Evolutionary conservation across 2,888 invertebrate species (phyloP).

Genomic region (Stenoptilia bipunctidactyla): DNA sequence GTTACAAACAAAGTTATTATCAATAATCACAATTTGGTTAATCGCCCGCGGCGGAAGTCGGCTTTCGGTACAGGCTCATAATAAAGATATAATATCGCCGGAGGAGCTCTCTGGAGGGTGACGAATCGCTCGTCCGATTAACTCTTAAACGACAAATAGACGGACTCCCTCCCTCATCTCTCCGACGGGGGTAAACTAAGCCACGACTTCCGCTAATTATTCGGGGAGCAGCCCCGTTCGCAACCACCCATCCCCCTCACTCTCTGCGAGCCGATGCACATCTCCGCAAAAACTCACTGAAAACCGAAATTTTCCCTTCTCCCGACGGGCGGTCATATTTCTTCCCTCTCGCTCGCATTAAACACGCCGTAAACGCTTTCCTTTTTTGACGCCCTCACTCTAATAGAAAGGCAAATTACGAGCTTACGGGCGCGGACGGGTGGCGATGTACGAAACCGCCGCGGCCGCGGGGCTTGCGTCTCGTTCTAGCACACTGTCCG

Average conservation of each 20-base stretch:
- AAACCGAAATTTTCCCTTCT: slow-evolving; percentile 69
- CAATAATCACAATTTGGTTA: slow-evolving; percentile 63
- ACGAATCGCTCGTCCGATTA: slow-evolving; percentile 69
- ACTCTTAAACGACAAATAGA: slow-evolving; percentile 72
- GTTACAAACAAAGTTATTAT: slow-evolving; percentile 57
- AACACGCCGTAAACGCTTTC: slow-evolving; percentile 71
- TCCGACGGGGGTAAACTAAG: slow-evolving; percentile 60
- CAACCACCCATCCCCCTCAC: slow-evolving; percentile 53
- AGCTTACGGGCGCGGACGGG: slow-evolving; percentile 71
- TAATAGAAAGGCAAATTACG: slow-evolving; percentile 73
- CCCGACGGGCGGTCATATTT: slow-evolving; percentile 66
- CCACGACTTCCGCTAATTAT: slow-evolving; percentile 70
- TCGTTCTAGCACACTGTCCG: slow-evolving; percentile 38
- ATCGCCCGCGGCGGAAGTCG: slow-evolving; percentile 41
- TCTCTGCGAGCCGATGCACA: slow-evolving; percentile 59
- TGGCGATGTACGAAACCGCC: slow-evolving; percentile 69
- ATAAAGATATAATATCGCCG: slow-evolving; percentile 65
- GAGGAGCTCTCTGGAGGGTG: slow-evolving; percentile 61
- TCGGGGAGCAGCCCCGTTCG: slow-evolving; percentile 47
- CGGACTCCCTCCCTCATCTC: slow-evolving; percentile 58
- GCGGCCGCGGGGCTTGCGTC: slow-evolving; percentile 42
- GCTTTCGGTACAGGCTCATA: slow-evolving; percentile 43
- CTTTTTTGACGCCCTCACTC: slow-evolving; percentile 72
- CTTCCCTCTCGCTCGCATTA: slow-evolving; percentile 71
- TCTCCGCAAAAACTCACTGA: slow-evolving; percentile 67